Percentiles rank a stretch among this genome's conserved stretches.
Conservation (phyloP, 2,797 vertebrate genomes). For the Jordanella pulchra region DNA sequence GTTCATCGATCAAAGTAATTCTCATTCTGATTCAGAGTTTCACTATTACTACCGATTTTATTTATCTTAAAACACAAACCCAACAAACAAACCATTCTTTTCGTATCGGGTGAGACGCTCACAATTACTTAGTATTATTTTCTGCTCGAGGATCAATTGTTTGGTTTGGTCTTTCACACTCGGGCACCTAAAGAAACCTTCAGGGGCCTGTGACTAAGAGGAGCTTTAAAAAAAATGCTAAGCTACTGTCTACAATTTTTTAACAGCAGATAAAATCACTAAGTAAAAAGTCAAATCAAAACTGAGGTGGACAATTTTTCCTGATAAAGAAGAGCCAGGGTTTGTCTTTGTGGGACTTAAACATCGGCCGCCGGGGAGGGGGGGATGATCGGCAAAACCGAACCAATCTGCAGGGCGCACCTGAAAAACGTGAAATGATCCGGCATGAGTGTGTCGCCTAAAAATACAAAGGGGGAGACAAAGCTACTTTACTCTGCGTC, state of each 20-base stretch:
- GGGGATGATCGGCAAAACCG: conserved; percentile 26
- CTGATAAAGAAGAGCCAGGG: conserved; percentile 27
- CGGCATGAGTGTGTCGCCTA: conserved; percentile 25
- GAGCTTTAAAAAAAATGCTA: background rate
- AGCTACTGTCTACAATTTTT: conserved; percentile 57
- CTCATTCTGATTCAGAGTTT: conserved; percentile 71
- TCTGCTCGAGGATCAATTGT: background rate
- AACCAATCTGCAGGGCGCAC: conserved; percentile 32
- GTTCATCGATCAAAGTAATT: conserved; percentile 60
- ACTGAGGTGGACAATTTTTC: conserved; percentile 68
- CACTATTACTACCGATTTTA: conserved; percentile 64
- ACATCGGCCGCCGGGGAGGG: conserved; percentile 4
- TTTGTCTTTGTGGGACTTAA: conserved; percentile 38
- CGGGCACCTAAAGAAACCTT: background rate
- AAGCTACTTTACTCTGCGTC: conserved; percentile 46
- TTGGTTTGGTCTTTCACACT: conserved; percentile 19
- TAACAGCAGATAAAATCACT: conserved; percentile 11
- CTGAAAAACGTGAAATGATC: conserved; percentile 53
- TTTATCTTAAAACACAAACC: conserved; percentile 62
- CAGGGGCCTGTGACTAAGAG: conserved; percentile 50
- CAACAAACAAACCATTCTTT: conserved; percentile 30
- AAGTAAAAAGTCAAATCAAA: conserved; percentile 44
- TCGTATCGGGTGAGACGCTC: background rate
- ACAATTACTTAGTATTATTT: conserved; percentile 43
- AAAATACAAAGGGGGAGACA: conserved; percentile 35